These are phyloP conservation scores for Rhyacichthys aspro DNA, from an alignment of 2,797 vertebrate species.

Conservation along the genomic window DNA sequence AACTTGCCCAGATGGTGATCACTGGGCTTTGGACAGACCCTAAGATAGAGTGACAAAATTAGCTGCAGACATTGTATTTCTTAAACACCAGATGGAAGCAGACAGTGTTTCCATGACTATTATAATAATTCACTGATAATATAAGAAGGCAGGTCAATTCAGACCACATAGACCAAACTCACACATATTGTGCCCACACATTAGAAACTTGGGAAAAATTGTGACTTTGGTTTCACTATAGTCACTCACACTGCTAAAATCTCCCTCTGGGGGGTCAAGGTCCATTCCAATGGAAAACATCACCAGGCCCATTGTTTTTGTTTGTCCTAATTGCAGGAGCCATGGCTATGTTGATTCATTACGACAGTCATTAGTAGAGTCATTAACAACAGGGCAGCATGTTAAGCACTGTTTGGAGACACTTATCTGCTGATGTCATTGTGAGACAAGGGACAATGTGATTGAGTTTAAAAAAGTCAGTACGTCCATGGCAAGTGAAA, in stretches of 20 bases:
- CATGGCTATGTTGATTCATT: slow-evolving; percentile 65
- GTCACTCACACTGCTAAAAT: slow-evolving; percentile 33
- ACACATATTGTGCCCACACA: no score
- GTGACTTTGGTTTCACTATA: background rate
- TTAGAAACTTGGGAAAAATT: no score
- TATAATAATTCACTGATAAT: no score
- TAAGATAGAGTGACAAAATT: background rate
- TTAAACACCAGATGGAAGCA: background rate
- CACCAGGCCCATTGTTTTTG: slow-evolving; percentile 58
- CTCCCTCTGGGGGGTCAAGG: slow-evolving; percentile 55
- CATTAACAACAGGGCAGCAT: slow-evolving; percentile 57
- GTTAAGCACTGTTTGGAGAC: slow-evolving; percentile 57
- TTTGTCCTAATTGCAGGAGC: slow-evolving; percentile 52
- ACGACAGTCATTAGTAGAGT: slow-evolving; percentile 64
- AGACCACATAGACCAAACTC: no score
- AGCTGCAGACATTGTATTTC: background rate
- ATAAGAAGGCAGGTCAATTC: no score
- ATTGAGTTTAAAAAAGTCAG: background rate
- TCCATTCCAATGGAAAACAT: slow-evolving; percentile 68
- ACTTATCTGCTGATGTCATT: slow-evolving; percentile 57
- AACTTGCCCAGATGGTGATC: background rate
- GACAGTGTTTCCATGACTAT: background rate
- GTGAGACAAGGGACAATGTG: slow-evolving; percentile 5
- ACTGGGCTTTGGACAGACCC: background rate
- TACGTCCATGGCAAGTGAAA: no score